Base-by-base conservation (phyloP, 2,113 vertebrate species). In the Salvelinus sp. region DNA sequence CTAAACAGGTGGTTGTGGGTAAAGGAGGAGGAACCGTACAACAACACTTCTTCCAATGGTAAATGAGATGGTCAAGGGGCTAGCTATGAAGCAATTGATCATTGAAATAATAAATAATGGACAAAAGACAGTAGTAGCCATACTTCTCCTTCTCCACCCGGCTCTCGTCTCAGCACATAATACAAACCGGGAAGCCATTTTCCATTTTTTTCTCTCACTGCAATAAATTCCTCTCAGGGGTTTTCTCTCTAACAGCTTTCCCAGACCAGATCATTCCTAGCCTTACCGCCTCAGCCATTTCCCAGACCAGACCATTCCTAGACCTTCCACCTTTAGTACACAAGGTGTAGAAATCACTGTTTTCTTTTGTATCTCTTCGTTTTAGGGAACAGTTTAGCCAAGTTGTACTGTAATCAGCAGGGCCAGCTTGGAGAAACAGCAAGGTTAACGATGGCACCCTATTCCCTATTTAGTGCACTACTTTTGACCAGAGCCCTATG, bases 171-270 rank as follows among this genome's bases (percentile, higher is more conserved):
- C 14, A 66, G 27, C 18, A 20, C 64, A 66, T 14, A 25, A 12
- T 27, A 2, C 76, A 86, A 78, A 82, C 38, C 79, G 74, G 70
- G 70, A 67, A 54, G 30, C 70, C 58, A 67, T 75, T 84, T 78
- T 73, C 6, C 38, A 58, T 74, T 16, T 54, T n/a, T 9, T 60
- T 60, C 16, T 4, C 58, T 50, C 47, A 64, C 70, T 75, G 88
- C 80, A 74, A 90, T 91, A 91, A 89, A 90, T 91, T 83, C 60
- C 77, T 47, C 25, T 82, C 65, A 72, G 82, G 82, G 77, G 83
- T 72, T 20, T 78, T 70, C 64, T 77, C 74, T 79, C 81, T 83
- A 85, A 90, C 78, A 82, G 62, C 76, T 89, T 89, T 85, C 75
- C 87, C 88, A 88, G 85, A 54, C 83, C 79, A 85, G 72, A 80